Evolutionary conservation across 2,797 vertebrate species (phyloP), one percentile per base, ranked within the genome.

Genomic region (Staurois parvus): DNA sequence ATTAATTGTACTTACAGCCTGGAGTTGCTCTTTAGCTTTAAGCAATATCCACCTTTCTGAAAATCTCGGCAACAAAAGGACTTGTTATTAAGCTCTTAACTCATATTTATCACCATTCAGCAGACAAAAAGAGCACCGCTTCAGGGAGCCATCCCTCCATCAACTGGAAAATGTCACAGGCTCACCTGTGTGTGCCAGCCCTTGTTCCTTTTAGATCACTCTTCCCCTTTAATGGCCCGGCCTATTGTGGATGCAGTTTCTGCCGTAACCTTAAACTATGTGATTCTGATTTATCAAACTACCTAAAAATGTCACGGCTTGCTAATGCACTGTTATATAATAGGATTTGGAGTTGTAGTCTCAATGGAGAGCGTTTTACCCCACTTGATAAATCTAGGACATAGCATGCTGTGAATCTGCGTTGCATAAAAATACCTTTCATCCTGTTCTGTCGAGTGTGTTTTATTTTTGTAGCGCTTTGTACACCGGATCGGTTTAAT

Each of bases 371-470:
- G 72, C 70, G 66, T 83, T 72, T 75, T 67, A 67, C 72, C 70
- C 72, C 72, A 83, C 72, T 83, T 75, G 72, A 83, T 83, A 83
- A 83, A 83, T 83, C 81, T 81, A 72, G 79, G 72, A 83, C 81
- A 64, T 83, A 48, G 72, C 72, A 75, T 67, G 70, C 81, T 83
- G 67, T 81, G 79, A 81, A 81, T 81, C 79, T 70, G 68, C 62
- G 79, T 81, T 81, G 79, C 79, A 81, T 81, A 81, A 81, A 81
- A 81, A 81, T 62, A 70, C 79, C 68, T 81, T 81, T 81, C 79
- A 81, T 72, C 68, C 48, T 80, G 68, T 17, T 81, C 79, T 62
- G 68, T n/a, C 21, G 79, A 59, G 30, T 81, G 68, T 72, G 79
- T 72, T 81, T 81, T 81, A 72, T 81, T 70, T 81, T 56, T 48